phyloP scores from a whole-genome alignment of 2,113 vertebrate genomes.

The Manacus vitellinus region DNA sequence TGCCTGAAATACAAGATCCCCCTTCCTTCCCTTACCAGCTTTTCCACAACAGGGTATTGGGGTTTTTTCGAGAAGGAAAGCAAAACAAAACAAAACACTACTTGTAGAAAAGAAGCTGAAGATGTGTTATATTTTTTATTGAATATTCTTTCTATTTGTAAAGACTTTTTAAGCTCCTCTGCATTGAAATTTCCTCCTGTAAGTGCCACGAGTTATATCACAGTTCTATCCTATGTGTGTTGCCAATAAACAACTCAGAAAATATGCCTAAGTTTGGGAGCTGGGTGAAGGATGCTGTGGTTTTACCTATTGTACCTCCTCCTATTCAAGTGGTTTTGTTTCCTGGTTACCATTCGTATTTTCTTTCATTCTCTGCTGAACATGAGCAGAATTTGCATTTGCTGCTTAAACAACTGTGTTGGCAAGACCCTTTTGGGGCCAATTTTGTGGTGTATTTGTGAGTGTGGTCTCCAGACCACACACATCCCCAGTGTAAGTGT shows the following conservation, averaged over 20 bases:
- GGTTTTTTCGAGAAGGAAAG: not conserved
- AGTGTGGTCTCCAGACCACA: not conserved
- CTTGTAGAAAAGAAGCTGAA: not conserved
- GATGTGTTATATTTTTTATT: not conserved
- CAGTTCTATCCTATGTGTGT: not conserved
- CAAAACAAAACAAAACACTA: not conserved
- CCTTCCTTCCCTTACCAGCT: not conserved
- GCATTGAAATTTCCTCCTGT: not conserved
- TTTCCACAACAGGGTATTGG: not conserved
- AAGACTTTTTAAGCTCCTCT: not conserved
- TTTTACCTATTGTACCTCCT: not conserved
- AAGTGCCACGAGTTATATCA: not conserved
- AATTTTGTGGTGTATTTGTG: not conserved
- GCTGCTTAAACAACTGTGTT: not conserved
- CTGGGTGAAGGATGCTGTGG: not conserved
- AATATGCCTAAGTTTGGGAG: not conserved
- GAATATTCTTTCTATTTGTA: not conserved
- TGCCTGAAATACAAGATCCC: not conserved
- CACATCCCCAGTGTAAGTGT: not conserved
- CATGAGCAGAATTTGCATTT: slow-evolving; percentile 12
- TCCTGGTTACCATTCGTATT: not conserved
- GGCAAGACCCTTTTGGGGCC: not conserved
- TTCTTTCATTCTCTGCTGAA: not conserved
- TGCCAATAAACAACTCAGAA: not conserved
- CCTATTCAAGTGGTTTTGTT: not conserved